Conservation (phyloP, 2,888 invertebrate species). For the Pachymerium ferrugineum region DNA sequence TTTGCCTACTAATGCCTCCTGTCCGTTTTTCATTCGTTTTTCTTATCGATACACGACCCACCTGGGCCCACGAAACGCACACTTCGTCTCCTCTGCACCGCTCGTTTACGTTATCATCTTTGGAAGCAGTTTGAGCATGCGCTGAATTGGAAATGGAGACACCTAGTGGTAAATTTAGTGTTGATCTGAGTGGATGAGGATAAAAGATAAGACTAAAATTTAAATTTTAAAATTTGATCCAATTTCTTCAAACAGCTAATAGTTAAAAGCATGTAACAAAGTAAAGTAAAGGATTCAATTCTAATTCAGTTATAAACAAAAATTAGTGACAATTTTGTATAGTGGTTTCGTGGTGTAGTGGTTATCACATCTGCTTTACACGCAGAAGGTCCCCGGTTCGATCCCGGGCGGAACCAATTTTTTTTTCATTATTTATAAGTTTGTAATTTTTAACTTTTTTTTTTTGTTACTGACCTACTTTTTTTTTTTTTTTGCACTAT, state of each 20-base stretch:
- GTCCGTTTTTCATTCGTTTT: not conserved
- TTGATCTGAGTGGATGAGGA: too few species aligned
- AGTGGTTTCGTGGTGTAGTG: conserved; percentile 1
- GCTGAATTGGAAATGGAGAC: too few species aligned
- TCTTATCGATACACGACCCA: not conserved
- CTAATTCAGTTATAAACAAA: not conserved
- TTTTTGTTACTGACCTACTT: not conserved
- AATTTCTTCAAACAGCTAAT: too few species aligned
- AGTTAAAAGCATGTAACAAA: too few species aligned
- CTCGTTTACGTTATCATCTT: not conserved
- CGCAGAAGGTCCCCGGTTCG: conserved; percentile 13
- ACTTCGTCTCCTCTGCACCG: not conserved
- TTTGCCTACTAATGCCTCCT: not conserved
- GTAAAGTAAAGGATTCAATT: too few species aligned
- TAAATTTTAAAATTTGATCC: too few species aligned
- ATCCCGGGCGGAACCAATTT: not conserved
- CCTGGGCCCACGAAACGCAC: not conserved
- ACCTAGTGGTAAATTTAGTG: too few species aligned
- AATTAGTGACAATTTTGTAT: not conserved
- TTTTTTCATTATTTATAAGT: not conserved
- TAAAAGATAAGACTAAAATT: too few species aligned
- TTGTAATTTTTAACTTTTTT: not conserved
- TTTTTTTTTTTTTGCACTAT: not conserved
- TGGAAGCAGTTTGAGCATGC: not conserved
- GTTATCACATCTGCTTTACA: conserved; percentile 8